Evolutionary conservation across 2,113 vertebrate species (phyloP).

Genomic region (Ardeotis arabs): DNA sequence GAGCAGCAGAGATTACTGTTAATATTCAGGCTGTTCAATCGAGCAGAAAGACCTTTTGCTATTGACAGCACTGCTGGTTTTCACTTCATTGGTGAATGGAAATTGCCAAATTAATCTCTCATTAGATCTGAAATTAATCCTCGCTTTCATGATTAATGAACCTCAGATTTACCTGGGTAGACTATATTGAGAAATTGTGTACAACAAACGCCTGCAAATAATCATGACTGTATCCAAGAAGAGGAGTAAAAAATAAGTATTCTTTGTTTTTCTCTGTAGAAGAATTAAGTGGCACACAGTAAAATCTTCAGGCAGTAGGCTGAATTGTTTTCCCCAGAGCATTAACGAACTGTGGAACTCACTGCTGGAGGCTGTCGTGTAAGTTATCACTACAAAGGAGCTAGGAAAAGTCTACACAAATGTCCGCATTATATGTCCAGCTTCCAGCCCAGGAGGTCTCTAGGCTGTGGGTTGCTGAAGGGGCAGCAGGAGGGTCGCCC

Average conservation of each 20-base stretch:
- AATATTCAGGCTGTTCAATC: slow-evolving; percentile 27
- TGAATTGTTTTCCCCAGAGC: neutral
- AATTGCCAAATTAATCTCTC: slow-evolving; percentile 54
- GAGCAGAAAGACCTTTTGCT: slow-evolving; percentile 13
- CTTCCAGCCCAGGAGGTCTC: neutral
- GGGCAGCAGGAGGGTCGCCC: neutral
- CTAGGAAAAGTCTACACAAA: neutral
- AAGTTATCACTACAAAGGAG: neutral
- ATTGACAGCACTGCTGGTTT: slow-evolving; percentile 6
- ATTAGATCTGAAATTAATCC: slow-evolving; percentile 33
- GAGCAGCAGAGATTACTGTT: slow-evolving; percentile 22
- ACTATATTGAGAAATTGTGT: neutral
- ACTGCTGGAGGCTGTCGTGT: neutral
- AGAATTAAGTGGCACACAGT: neutral
- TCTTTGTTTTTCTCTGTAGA: neutral
- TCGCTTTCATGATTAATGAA: slow-evolving; percentile 36
- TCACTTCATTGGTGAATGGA: neutral
- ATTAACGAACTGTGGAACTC: neutral
- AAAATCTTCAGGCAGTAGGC: neutral
- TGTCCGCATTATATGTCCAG: neutral
- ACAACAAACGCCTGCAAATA: neutral
- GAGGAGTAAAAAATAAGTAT: neutral
- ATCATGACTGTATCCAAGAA: neutral
- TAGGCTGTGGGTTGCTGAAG: fast-evolving
- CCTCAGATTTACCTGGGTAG: neutral